Conservation (phyloP, 2,113 vertebrate genomes). For the Phaetusa simplex region DNA sequence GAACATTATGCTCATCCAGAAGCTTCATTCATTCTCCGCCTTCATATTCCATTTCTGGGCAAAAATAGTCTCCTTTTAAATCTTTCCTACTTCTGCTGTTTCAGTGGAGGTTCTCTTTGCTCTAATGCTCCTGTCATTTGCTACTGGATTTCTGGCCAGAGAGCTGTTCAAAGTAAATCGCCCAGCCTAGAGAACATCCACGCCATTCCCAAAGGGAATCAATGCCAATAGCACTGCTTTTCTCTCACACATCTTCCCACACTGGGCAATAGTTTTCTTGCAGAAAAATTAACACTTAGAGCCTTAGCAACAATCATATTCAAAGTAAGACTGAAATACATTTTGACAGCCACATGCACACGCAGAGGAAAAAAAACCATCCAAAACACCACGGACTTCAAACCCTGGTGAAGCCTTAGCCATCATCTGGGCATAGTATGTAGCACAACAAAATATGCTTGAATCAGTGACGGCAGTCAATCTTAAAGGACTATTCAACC, state of each 20-base stretch:
- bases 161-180: not conserved
- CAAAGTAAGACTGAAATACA: not conserved
- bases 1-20: not conserved
- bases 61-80: not conserved
- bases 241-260: not conserved
- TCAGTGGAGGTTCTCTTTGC: not conserved
- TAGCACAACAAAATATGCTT: not conserved
- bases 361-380: not conserved
- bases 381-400: not conserved
- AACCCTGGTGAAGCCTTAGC: not conserved
- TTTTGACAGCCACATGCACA: fast-evolving
- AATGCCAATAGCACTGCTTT: not conserved
- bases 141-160: not conserved
- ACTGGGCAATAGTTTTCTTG: not conserved
- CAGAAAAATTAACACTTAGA: not conserved
- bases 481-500: not conserved
- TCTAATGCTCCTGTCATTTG: not conserved
- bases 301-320: not conserved
- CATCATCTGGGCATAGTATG: not conserved
- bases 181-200: not conserved
- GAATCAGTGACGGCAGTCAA: not conserved
- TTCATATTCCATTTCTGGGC: not conserved
- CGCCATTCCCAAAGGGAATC: not conserved
- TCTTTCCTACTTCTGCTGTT: not conserved
- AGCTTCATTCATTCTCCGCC: not conserved